Base-by-base conservation (phyloP, 2,888 invertebrate species). In the Melipona beecheii region DNA sequence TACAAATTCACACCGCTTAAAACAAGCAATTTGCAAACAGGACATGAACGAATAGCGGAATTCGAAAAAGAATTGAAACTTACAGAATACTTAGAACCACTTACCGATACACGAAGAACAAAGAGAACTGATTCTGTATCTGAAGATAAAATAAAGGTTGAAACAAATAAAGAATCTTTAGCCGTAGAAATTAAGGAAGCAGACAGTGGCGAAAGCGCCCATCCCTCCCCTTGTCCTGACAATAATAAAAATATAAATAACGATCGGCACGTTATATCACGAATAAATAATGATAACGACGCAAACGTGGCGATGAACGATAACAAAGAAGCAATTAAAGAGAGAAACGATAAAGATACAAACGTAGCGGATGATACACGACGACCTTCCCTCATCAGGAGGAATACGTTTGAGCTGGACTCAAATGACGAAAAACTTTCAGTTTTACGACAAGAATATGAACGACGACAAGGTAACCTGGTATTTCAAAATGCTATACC, bases 401-500 rank as follows among this genome's bases (percentile, higher is more conserved):
- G 94, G 72, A 95, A 95, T 75, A 95, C 95, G 13, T 95, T 95
- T 83, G 95, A 95, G 83, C 87, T 95, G 24, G 95, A 95, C 84
- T 92, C 95, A 0, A 94, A 94, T 56, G 95, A 95, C 70, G 94
- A 94, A 62, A 93, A 94, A 74, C 89, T 95, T 5, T 94, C 94
- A 6, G 84, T 93, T 43, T 87, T 96, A 24, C 93, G 96, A 54
- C 95, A 95, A 78, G 95, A 95, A 75, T 95, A 96, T 87, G 96
- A 96, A 91, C 95, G 96, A 54, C 95, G 96, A 31, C 96, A 96
- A 88, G 96, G 96, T 9, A 95, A 95, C 62, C 94, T 96, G 9
- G 95, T 96, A 66, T 96, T 96, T 89, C 95, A 96, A 89, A 96
- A 95, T 85, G 95, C 96, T 60, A 95, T 96, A 78, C 96, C 96